phyloP scores from a whole-genome alignment of 1,140 invertebrate genomes.

The Caenorhabditis tropicalis region DNA sequence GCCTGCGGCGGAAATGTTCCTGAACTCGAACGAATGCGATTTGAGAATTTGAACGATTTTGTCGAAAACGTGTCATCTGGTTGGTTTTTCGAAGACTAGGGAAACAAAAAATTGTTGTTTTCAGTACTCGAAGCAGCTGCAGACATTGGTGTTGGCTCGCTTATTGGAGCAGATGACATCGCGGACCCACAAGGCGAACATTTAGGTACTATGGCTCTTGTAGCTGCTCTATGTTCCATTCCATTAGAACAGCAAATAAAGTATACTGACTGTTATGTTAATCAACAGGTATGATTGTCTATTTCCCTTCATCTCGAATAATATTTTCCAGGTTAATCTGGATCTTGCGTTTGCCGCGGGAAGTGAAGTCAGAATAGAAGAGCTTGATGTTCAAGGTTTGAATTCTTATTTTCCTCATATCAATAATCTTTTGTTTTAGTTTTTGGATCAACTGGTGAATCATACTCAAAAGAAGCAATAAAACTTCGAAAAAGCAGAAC shows the following conservation, averaged over 20 bases:
- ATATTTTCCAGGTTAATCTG: slow-evolving; percentile 64
- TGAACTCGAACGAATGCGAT: slow-evolving; percentile 62
- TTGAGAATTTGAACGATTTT: slow-evolving; percentile 58
- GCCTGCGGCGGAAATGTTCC: slow-evolving; percentile 79
- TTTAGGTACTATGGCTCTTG: slow-evolving; percentile 76
- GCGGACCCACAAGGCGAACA: slow-evolving; percentile 91
- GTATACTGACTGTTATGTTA: slow-evolving; percentile 54
- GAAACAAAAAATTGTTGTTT: slow-evolving; percentile 47
- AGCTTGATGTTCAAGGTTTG: slow-evolving; percentile 78
- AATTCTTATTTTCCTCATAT: neutral
- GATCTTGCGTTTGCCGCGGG: slow-evolving; percentile 75
- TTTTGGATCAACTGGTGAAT: slow-evolving; percentile 79
- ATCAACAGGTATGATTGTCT: slow-evolving; percentile 65
- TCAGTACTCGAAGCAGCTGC: slow-evolving; percentile 72
- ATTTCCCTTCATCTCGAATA: neutral
- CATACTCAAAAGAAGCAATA: slow-evolving; percentile 42
- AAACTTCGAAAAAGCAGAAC: slow-evolving; percentile 60
- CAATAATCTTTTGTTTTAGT: slow-evolving; percentile 74
- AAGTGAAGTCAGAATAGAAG: slow-evolving; percentile 79
- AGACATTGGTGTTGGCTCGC: slow-evolving; percentile 64
- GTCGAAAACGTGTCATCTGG: slow-evolving; percentile 59
- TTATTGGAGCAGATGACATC: slow-evolving; percentile 83
- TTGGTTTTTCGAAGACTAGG: slow-evolving; percentile 46
- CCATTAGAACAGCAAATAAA: slow-evolving; percentile 71
- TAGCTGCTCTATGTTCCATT: slow-evolving; percentile 60